Conservation (phyloP, 2,113 vertebrate species). For the Corythornis cristatus region DNA sequence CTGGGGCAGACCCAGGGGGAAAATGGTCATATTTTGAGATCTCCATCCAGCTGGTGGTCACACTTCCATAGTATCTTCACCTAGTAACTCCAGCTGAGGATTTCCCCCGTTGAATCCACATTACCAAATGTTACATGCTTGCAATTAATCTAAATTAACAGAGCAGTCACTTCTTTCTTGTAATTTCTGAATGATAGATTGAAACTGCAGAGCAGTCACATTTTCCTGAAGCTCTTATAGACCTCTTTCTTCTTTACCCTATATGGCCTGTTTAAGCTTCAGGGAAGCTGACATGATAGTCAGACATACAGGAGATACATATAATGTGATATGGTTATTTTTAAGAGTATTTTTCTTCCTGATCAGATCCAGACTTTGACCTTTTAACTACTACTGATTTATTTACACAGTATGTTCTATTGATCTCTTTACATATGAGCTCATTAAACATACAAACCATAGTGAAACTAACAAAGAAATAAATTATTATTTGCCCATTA, state of each 20-base stretch:
- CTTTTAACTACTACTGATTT: slow-evolving; percentile 38
- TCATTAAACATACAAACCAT: slow-evolving; percentile 43
- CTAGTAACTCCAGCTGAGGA: rapidly evolving
- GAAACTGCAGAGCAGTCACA: not conserved
- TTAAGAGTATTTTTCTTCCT: not conserved
- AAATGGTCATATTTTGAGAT: not conserved
- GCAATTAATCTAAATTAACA: not conserved
- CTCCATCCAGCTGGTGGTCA: rapidly evolving
- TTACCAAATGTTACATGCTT: not conserved
- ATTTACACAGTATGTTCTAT: slow-evolving; percentile 26
- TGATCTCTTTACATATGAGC: not conserved
- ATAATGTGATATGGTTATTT: not conserved
- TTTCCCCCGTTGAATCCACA: not conserved
- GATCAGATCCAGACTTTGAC: slow-evolving; percentile 44
- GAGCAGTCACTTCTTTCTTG: not conserved
- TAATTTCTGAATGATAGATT: not conserved
- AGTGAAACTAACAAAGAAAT: not conserved
- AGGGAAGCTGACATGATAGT: not conserved
- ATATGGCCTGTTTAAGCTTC: not conserved
- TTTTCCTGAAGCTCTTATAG: not conserved
- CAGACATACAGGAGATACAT: not conserved
- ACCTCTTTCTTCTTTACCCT: not conserved
- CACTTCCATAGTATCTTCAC: rapidly evolving
- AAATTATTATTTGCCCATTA: not conserved
- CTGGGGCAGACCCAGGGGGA: not conserved